Percentiles rank a stretch among this genome's conserved stretches.
phyloP scores from a whole-genome alignment of 2,888 invertebrate genomes.

The Dromius quadrimaculatus region DNA sequence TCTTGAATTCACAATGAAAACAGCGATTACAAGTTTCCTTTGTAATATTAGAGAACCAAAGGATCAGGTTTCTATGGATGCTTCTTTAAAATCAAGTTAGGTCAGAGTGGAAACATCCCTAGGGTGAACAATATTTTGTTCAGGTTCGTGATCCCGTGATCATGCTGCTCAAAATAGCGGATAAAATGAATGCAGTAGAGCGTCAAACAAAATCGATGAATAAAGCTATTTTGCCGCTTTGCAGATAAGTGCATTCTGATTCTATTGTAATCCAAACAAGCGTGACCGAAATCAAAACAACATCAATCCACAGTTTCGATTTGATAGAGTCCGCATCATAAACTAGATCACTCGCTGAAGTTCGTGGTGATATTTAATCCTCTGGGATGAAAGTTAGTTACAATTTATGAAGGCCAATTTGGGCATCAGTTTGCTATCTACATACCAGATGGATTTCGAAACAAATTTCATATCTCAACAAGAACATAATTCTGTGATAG shows the following conservation, averaged over 20 bases:
- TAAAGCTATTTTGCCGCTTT: conserved; percentile 6
- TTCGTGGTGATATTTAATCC: conserved; percentile 27
- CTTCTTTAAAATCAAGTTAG: conserved; percentile 27
- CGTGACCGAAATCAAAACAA: conserved; percentile 37
- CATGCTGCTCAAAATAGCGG: conserved; percentile 17
- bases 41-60: too few species aligned
- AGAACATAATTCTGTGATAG: neutral
- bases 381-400: conserved; percentile 36
- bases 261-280: conserved; percentile 24
- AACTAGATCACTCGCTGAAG: conserved; percentile 20
- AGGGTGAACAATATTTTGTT: neutral
- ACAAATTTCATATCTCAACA: neutral
- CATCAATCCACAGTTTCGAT: neutral
- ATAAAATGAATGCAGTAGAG: neutral
- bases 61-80: too few species aligned
- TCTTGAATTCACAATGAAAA: too few species aligned
- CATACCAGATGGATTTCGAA: too few species aligned
- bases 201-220: conserved; percentile 24
- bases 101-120: neutral
- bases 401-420: conserved; percentile 28
- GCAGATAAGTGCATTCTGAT: conserved; percentile 24
- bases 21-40: too few species aligned
- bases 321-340: conserved; percentile 11
- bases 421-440: too few species aligned
- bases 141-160: conserved; percentile 6